Percentiles rank a stretch among this genome's conserved stretches.
These are phyloP conservation scores for Diaphora mendica DNA, from an alignment of 2,888 invertebrate species.

Conservation along the genomic window DNA sequence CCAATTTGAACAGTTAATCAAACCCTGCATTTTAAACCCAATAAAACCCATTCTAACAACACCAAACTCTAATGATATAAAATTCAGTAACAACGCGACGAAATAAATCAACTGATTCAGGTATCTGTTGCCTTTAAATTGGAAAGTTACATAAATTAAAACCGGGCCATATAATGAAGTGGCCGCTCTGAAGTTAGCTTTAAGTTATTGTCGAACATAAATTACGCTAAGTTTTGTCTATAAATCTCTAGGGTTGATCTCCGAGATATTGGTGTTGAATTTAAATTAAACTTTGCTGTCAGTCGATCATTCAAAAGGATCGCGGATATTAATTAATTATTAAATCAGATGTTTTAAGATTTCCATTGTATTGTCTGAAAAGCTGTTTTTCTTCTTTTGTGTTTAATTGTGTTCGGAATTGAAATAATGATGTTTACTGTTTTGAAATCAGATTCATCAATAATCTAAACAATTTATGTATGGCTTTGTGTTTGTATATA, in stretches of 20 bases:
- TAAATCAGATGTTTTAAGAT: neutral
- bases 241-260: conserved; percentile 67
- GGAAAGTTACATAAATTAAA: conserved; percentile 82
- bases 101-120: conserved; percentile 68
- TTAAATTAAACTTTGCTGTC: conserved; percentile 19
- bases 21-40: neutral
- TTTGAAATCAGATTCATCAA: neutral
- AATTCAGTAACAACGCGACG: conserved; percentile 31
- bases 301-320: neutral
- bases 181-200: conserved; percentile 69
- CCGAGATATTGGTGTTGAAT: conserved; percentile 33
- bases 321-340: conserved; percentile 1
- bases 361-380: neutral
- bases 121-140: conserved; percentile 65
- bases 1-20: neutral
- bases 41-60: conserved; percentile 21
- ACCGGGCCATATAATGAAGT: conserved; percentile 81
- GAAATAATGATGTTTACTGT: neutral
- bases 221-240: conserved; percentile 79
- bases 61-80: conserved; percentile 44
- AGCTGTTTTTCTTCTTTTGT: neutral
- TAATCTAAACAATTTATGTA: neutral
- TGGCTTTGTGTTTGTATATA: neutral
- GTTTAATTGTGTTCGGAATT: neutral
- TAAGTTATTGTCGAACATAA: conserved; percentile 82